phyloP scores from a whole-genome alignment of 2,113 vertebrate species.

The Heliornis fulica region DNA sequence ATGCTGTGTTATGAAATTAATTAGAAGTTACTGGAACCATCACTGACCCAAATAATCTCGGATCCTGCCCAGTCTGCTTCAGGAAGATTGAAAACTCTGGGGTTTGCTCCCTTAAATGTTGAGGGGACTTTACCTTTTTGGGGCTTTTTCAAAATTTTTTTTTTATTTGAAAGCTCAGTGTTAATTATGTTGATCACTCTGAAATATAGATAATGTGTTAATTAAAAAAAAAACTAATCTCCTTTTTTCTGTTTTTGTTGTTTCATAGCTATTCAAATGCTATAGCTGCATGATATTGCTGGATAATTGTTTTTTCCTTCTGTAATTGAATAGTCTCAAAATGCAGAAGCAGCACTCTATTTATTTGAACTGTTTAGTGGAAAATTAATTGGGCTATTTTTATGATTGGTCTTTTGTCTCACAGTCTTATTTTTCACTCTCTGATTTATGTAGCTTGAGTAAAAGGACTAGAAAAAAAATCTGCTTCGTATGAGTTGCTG shows the following conservation, averaged over 20 bases:
- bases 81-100: not conserved
- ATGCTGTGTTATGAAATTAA: not conserved
- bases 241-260: not conserved
- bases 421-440: not conserved
- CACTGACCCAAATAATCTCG: not conserved
- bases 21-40: not conserved
- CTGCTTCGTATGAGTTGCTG: not conserved
- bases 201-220: not conserved
- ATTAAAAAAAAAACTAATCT: not conserved
- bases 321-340: constrained; percentile 21
- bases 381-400: constrained; percentile 48
- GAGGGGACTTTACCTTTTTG: not conserved
- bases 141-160: too few relatives aligned
- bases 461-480: not conserved
- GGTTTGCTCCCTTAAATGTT: not conserved
- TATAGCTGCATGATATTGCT: not conserved
- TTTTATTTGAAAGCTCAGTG: not conserved
- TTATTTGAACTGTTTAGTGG: constrained; percentile 39
- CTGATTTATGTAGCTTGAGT: constrained; percentile 20
- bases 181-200: not conserved
- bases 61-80: not conserved
- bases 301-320: not conserved
- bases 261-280: not conserved
- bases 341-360: constrained; percentile 12
- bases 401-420: constrained; percentile 7